These are phyloP conservation scores for Rotaria sp. DNA, from an alignment of 2,888 invertebrate genomes.

Conservation along the genomic window DNA sequence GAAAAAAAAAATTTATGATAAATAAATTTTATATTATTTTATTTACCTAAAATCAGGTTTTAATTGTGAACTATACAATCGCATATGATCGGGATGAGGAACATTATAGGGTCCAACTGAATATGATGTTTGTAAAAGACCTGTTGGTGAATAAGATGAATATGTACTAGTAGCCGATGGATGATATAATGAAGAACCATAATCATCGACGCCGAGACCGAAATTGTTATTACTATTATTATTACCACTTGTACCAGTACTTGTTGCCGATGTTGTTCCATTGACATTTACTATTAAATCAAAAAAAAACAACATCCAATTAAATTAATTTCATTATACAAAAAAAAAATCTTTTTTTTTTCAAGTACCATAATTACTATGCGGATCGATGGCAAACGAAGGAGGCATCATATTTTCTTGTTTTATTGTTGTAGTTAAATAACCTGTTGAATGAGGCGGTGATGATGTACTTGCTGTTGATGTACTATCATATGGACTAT, in stretches of 20 bases:
- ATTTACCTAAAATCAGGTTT: conserved; percentile 16
- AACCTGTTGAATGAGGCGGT: background rate
- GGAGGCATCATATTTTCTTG: background rate
- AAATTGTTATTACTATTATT: background rate
- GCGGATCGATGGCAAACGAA: background rate
- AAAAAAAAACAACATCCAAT: background rate
- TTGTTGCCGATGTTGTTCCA: background rate
- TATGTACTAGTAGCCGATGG: background rate
- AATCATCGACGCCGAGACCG: conserved; percentile 2
- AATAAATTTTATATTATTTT: background rate
- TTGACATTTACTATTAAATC: background rate
- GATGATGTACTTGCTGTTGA: conserved; percentile 15
- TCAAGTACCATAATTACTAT: background rate
- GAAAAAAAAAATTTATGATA: background rate
- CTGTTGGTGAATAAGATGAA: conserved; percentile 4
- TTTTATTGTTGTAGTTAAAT: background rate
- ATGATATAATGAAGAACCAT: conserved; percentile 12
- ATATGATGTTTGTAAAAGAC: background rate
- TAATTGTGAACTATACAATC: conserved; percentile 25
- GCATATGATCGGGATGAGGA: conserved; percentile 7
- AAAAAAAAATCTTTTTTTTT: background rate
- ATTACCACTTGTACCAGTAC: background rate
- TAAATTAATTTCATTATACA: background rate
- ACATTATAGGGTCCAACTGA: background rate
- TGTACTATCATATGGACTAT: conserved; percentile 8